Evolutionary conservation across 2,113 vertebrate species (phyloP).

Genomic region (Sphaerodactylus townsendi): DNA sequence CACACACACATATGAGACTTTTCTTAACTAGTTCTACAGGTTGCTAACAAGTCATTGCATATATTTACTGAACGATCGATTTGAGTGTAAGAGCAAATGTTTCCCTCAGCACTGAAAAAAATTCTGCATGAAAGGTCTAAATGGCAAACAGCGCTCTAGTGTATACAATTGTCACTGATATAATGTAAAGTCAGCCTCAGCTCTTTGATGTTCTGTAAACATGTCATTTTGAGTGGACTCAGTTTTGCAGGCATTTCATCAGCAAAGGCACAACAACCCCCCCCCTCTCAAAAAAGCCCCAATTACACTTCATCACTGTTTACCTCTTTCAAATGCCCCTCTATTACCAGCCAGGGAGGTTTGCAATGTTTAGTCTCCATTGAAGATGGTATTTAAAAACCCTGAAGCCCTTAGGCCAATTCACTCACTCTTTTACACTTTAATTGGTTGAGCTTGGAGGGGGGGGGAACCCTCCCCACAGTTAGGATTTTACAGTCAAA

Average conservation of each 20-base stretch:
- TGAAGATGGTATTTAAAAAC: slow-evolving; percentile 54
- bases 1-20: slow-evolving; percentile 64
- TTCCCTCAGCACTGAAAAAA: slow-evolving; percentile 62
- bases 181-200: slow-evolving; percentile 63
- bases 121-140: slow-evolving; percentile 68
- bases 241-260: slow-evolving; percentile 66
- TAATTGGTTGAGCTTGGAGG: slow-evolving; percentile 49
- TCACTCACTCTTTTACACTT: slow-evolving; percentile 34
- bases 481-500: slow-evolving; percentile 22
- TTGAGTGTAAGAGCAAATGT: slow-evolving; percentile 65
- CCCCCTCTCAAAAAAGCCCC: slow-evolving; percentile 2
- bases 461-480: not conserved
- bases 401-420: slow-evolving; percentile 43
- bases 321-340: slow-evolving; percentile 61
- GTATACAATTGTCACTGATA: slow-evolving; percentile 73
- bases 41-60: slow-evolving; percentile 65
- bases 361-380: slow-evolving; percentile 69
- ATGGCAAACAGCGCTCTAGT: slow-evolving; percentile 62
- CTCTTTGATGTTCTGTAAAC: slow-evolving; percentile 71
- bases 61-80: slow-evolving; percentile 61
- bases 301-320: slow-evolving; percentile 46
- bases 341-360: slow-evolving; percentile 53
- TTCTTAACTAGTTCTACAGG: slow-evolving; percentile 58
- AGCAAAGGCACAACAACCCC: slow-evolving; percentile 56
- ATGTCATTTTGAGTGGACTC: slow-evolving; percentile 70